Percentiles rank a stretch among this genome's conserved stretches.
Conservation (phyloP, 2,888 invertebrate species). For the Dendrolimus pini region DNA sequence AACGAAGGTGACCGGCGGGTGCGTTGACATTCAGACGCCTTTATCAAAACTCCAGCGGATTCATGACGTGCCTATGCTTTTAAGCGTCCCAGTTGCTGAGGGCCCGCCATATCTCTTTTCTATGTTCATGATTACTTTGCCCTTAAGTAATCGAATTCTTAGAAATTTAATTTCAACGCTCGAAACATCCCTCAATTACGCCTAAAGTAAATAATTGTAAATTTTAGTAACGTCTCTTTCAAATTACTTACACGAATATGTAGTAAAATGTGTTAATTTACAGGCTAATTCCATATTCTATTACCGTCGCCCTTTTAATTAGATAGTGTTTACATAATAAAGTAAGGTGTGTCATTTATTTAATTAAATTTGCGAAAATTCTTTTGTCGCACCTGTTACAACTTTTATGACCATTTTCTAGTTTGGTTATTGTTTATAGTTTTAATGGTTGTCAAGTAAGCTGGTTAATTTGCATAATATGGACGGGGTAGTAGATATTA, state of each 20-base stretch:
- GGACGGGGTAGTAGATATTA: too few species aligned
- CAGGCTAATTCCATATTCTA: not conserved
- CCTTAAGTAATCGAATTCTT: not conserved
- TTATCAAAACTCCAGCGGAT: conserved; percentile 46
- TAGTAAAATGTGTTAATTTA: not conserved
- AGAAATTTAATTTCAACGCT: conserved; percentile 6
- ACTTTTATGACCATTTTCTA: not conserved
- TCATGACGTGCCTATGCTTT: conserved; percentile 43
- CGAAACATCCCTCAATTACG: conserved; percentile 2
- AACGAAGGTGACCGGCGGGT: conserved; percentile 61
- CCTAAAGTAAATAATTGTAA: not conserved
- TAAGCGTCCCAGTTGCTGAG: conserved; percentile 21
- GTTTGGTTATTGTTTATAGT: conserved; percentile 1
- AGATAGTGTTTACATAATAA: not conserved
- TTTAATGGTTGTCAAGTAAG: too few species aligned
- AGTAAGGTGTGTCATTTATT: not conserved
- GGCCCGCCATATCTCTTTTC: not conserved
- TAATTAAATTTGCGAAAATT: not conserved
- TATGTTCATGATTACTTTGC: too few species aligned
- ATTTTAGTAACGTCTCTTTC: not conserved
- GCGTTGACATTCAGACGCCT: conserved; percentile 70
- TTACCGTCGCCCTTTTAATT: not conserved
- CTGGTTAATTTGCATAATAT: too few species aligned
- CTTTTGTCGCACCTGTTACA: too few species aligned
- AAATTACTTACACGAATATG: not conserved